These are phyloP conservation scores for Chauna torquata DNA, from an alignment of 2,113 vertebrate genomes.

Conservation along the genomic window DNA sequence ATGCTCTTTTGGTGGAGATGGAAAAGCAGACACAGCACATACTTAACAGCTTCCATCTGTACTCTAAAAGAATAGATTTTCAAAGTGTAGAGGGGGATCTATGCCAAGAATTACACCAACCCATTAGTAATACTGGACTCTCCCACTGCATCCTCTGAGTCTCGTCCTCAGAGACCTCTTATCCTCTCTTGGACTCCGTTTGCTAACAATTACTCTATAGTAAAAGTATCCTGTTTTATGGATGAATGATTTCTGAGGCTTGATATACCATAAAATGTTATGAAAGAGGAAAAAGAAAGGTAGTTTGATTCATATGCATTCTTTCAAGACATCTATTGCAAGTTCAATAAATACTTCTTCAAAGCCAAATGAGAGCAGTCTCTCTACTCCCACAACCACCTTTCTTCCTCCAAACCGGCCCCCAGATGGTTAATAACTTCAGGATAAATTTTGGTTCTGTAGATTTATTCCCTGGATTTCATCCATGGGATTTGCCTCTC, in stretches of 20 bases:
- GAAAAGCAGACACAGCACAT: slow-evolving; percentile 15
- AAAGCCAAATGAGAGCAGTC: neutral
- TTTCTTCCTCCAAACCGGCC: neutral
- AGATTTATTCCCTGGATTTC: slow-evolving; percentile 46
- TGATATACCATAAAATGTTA: slow-evolving; percentile 16
- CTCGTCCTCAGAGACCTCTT: slow-evolving; percentile 38
- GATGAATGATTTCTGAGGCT: slow-evolving; percentile 18
- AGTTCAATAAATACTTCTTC: neutral
- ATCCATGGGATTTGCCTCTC: slow-evolving; percentile 21
- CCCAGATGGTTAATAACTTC: slow-evolving; percentile 16
- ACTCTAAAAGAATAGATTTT: slow-evolving; percentile 32
- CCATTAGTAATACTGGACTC: slow-evolving; percentile 43
- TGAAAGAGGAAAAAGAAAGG: neutral
- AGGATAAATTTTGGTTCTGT: neutral
- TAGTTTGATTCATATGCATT: neutral
- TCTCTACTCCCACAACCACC: neutral
- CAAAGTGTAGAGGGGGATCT: slow-evolving; percentile 47
- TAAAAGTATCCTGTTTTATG: slow-evolving; percentile 46
- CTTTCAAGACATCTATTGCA: neutral
- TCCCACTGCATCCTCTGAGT: slow-evolving; percentile 32
- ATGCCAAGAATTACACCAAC: slow-evolving; percentile 52
- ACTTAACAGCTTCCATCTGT: slow-evolving; percentile 65
- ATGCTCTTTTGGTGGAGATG: neutral
- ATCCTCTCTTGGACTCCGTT: slow-evolving; percentile 48
- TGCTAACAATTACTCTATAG: slow-evolving; percentile 53